Conservation (phyloP, 2,113 vertebrate genomes). For the Equus quagga region DNA sequence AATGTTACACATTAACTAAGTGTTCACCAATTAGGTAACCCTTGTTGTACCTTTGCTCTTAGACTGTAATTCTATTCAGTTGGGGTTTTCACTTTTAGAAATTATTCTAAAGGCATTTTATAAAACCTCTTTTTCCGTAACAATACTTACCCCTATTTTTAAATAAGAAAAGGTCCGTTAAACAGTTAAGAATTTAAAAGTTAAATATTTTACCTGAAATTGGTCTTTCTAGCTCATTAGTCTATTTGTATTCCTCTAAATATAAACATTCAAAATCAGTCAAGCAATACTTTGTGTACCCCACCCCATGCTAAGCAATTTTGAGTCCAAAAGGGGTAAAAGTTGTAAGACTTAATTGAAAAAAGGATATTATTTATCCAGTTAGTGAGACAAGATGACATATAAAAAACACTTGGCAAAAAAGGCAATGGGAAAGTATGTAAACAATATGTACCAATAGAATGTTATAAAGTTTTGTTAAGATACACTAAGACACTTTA, state of each 20-base stretch:
- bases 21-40: constrained; percentile 8
- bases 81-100: constrained; percentile 40
- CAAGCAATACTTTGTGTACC: background rate
- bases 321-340: constrained; percentile 35
- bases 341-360: background rate
- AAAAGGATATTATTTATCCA: background rate
- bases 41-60: constrained; percentile 60
- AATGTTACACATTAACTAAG: constrained; percentile 73
- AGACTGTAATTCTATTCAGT: background rate
- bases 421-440: background rate
- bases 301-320: background rate
- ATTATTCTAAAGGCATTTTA: constrained; percentile 40
- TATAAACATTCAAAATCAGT: constrained; percentile 20
- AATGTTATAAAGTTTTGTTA: background rate
- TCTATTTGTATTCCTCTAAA: background rate
- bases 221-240: background rate
- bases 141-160: background rate
- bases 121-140: background rate
- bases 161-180: background rate
- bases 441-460: background rate
- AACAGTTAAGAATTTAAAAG: constrained; percentile 45
- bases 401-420: constrained; percentile 12
- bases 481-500: background rate
- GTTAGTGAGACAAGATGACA: background rate
- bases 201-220: background rate